phyloP scores from a whole-genome alignment of 2,888 invertebrate genomes.

The Xylota sylvarum region DNA sequence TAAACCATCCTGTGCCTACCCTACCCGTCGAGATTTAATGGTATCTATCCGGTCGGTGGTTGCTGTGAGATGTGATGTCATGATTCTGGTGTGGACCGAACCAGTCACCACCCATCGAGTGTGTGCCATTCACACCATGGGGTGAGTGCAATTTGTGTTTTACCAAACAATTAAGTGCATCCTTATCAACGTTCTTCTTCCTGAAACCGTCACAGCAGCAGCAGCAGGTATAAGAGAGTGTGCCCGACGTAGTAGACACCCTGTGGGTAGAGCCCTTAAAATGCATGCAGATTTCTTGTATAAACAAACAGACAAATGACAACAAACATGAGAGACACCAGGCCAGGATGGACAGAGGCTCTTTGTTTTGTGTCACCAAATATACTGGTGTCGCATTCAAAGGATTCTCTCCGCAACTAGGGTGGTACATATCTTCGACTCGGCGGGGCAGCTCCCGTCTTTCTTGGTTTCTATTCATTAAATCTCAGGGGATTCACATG shows the following conservation, averaged over 20 bases:
- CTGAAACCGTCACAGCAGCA: slow-evolving; percentile 24
- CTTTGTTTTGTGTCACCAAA: slow-evolving; percentile 74
- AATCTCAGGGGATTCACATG: slow-evolving; percentile 47
- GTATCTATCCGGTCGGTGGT: slow-evolving; percentile 52
- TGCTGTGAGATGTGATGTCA: slow-evolving; percentile 71
- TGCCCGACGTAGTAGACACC: slow-evolving; percentile 39
- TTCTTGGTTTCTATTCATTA: slow-evolving; percentile 35
- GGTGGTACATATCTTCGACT: slow-evolving; percentile 80
- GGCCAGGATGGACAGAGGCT: slow-evolving; percentile 56
- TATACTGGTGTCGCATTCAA: slow-evolving; percentile 81
- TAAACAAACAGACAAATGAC: slow-evolving; percentile 69
- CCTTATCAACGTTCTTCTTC: slow-evolving; percentile 56
- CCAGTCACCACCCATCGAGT: slow-evolving; percentile 67
- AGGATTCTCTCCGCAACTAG: slow-evolving; percentile 83
- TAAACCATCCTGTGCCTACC: slow-evolving; percentile 26
- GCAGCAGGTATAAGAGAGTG: slow-evolving; percentile 62
- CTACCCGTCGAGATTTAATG: slow-evolving; percentile 60
- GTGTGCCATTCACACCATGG: slow-evolving; percentile 73
- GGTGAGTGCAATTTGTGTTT: slow-evolving; percentile 79
- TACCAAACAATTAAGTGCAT: slow-evolving; percentile 78
- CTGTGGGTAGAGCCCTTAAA: slow-evolving; percentile 57
- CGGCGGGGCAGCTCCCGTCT: slow-evolving; percentile 52
- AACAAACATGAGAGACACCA: slow-evolving; percentile 49
- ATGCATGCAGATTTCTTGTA: slow-evolving; percentile 71
- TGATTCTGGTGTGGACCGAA: slow-evolving; percentile 60